Evolutionary conservation across 2,888 invertebrate genomes (phyloP).

Genomic region (Aproaerema taeniolella): DNA sequence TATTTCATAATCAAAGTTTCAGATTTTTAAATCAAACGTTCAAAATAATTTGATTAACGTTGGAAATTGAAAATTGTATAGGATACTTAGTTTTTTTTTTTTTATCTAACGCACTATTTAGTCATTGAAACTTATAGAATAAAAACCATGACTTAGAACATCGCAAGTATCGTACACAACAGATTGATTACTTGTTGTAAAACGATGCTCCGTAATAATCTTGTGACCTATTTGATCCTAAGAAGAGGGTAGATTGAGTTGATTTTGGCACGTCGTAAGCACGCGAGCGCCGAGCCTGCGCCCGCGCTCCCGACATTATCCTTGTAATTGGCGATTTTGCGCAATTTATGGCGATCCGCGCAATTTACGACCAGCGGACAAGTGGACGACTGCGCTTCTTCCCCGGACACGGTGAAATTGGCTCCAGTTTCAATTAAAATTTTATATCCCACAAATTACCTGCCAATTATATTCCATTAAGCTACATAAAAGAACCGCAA

Average conservation of each 20-base stretch:
- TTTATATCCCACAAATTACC: slow-evolving; percentile 66
- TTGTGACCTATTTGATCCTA: slow-evolving; percentile 34
- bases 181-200: slow-evolving; percentile 37
- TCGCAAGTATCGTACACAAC: slow-evolving; percentile 22
- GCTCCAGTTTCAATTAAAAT: slow-evolving; percentile 65
- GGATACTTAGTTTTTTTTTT: too few species aligned
- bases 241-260: slow-evolving; percentile 39
- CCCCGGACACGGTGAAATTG: slow-evolving; percentile 43
- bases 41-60: too few species aligned
- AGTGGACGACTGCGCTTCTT: slow-evolving; percentile 56
- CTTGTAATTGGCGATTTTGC: slow-evolving; percentile 71
- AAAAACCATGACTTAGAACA: slow-evolving; percentile 2
- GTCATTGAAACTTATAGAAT: too few species aligned
- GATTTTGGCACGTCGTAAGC: slow-evolving; percentile 48
- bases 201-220: slow-evolving; percentile 12
- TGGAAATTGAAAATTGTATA: too few species aligned
- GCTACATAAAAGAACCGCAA: slow-evolving; percentile 38
- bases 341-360: slow-evolving; percentile 70
- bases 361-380: slow-evolving; percentile 74
- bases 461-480: slow-evolving; percentile 65
- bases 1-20: too few species aligned
- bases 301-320: slow-evolving; percentile 53
- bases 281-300: slow-evolving; percentile 24
- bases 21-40: too few species aligned
- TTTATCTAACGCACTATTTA: too few species aligned